Base-by-base conservation (phyloP, 2,888 invertebrate genomes). In the Synanthedon vespiformis region DNA sequence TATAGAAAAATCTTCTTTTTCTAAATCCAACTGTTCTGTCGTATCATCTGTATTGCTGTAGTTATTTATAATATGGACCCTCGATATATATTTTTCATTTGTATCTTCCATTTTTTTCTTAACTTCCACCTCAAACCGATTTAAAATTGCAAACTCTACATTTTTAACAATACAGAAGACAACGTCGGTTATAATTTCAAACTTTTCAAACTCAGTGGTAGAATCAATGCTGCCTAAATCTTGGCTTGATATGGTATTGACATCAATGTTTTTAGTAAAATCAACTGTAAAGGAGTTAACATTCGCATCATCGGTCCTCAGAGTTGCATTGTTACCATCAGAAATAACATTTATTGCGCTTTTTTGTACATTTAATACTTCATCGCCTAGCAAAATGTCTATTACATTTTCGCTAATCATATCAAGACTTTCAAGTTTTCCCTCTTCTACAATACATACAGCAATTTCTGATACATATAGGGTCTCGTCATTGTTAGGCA, bases 151-250 rank as follows among this genome's bases (percentile, higher is more conserved):
- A 54, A 61, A 60, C 52, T 78, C 68, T 44, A 85, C 70, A 57
- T 59, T 71, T 49, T 70, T 72, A 1, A 85, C 55, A 40, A 87
- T 61, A 11, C 57, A 44, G 2, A 64, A 59, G 8, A 87, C 55
- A 4, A 86, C 57, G 51, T 86, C 85, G 0, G 77, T 60, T 6
- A 84, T 68, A 0, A 65, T 55, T 68, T 87, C 87, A 40, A 76
- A 70, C 60, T 79, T 83, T 56, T 87, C 87, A 56, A 87, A 87
- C 60, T 87, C 87, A 4, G 59, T 71, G 1, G 80, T 83, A 0
- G 87, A 85, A 68, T 87, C 74, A 13, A 80, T 73, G 53, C 86
- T 85, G 22, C 54, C 51, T 0, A 61, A 54, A n/a, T 72, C 75
- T 40, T 55, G 55, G 11, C 65, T 64, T 1, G 74, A 74, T 60